Percentiles rank a stretch among this genome's conserved stretches.
Evolutionary conservation across 2,888 invertebrate genomes (phyloP).

Genomic region (Eulithis testata): DNA sequence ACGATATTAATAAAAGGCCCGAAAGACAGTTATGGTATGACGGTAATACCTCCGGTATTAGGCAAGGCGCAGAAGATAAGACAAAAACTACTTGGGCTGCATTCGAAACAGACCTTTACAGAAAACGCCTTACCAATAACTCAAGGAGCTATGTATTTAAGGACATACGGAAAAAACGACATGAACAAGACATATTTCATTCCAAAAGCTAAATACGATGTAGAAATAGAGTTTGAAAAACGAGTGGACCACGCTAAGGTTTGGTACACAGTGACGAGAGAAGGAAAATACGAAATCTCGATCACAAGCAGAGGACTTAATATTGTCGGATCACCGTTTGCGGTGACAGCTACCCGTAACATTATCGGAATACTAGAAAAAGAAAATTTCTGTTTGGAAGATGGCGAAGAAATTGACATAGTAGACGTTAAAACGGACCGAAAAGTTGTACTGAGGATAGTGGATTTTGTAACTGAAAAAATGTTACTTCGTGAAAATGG

Average conservation of each 20-base stretch:
- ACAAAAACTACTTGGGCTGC: constrained; percentile 73
- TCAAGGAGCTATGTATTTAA: constrained; percentile 74
- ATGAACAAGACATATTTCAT: constrained; percentile 78
- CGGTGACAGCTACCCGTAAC: constrained; percentile 73
- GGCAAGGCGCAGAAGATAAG: constrained; percentile 78
- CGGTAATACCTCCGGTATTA: constrained; percentile 71
- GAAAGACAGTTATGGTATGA: constrained; percentile 74
- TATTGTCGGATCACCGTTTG: constrained; percentile 85
- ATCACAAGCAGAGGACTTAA: constrained; percentile 83
- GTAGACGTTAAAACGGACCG: constrained; percentile 73
- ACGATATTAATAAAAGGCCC: constrained; percentile 79
- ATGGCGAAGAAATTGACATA: constrained; percentile 79
- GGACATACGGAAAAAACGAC: constrained; percentile 75
- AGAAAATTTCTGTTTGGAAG: constrained; percentile 72
- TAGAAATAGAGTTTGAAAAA: constrained; percentile 77
- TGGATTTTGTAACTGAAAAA: constrained; percentile 84
- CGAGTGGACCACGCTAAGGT: constrained; percentile 80
- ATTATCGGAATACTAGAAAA: constrained; percentile 66
- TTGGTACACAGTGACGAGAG: constrained; percentile 75
- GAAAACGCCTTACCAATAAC: constrained; percentile 74
- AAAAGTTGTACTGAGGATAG: constrained; percentile 80
- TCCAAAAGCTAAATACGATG: constrained; percentile 78
- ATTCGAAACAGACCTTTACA: constrained; percentile 65
- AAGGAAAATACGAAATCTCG: constrained; percentile 84
- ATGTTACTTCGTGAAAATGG: constrained; percentile 83